These are phyloP conservation scores for Rhopalosiphum nymphaeae DNA, from an alignment of 2,888 invertebrate species.

Conservation along the genomic window DNA sequence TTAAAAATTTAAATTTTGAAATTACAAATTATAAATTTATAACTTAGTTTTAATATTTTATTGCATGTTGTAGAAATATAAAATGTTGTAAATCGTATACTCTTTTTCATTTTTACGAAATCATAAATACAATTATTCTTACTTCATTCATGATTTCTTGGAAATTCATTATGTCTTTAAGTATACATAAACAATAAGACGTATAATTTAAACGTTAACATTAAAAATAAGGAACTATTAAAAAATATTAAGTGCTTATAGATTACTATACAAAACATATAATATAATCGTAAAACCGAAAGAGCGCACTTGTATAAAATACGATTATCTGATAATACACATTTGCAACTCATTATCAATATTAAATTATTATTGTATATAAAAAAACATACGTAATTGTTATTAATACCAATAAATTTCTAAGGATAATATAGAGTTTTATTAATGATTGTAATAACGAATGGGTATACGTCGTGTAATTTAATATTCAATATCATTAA, in stretches of 20 bases:
- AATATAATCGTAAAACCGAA: not conserved
- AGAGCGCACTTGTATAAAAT: not conserved
- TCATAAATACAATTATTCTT: not conserved
- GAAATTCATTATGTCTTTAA: not conserved
- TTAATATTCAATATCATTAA: not conserved
- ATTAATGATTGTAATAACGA: constrained; percentile 30
- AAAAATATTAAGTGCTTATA: not conserved
- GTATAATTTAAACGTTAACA: not conserved
- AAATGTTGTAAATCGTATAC: not conserved
- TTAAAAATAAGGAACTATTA: not conserved
- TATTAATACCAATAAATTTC: constrained; percentile 11
- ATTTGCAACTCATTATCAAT: not conserved
- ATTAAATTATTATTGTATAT: not conserved
- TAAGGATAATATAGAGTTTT: not conserved
- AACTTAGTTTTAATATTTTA: not conserved
- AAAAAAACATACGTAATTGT: not conserved
- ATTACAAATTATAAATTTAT: too few relatives aligned
- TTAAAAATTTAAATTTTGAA: not conserved
- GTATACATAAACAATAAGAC: not conserved
- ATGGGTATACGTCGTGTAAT: not conserved
- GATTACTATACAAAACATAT: not conserved
- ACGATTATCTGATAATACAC: not conserved
- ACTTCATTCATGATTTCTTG: not conserved
- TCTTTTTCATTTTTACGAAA: not conserved
- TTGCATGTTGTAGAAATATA: not conserved